phyloP scores from a whole-genome alignment of 2,113 vertebrate species.

The Rhinolophus ferrumequinum region DNA sequence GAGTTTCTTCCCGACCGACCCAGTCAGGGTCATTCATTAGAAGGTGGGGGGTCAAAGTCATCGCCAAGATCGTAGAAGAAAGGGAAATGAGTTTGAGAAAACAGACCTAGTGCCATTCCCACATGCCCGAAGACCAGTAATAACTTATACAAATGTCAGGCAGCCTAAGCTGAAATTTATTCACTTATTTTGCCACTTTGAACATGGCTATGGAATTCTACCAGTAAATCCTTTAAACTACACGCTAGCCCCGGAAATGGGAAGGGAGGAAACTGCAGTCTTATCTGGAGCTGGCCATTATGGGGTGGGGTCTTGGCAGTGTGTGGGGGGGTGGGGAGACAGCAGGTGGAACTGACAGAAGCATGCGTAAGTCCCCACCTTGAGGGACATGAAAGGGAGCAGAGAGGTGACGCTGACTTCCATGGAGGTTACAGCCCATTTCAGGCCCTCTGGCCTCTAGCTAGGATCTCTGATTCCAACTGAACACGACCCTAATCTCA shows the following conservation, averaged over 20 bases:
- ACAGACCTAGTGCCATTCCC: background rate
- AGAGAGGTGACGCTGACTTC: background rate
- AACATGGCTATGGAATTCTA: background rate
- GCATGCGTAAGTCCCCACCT: background rate
- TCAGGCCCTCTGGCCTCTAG: background rate
- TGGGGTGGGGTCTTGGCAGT: background rate
- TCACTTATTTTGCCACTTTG: background rate
- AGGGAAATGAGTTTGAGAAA: background rate
- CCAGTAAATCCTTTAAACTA: background rate
- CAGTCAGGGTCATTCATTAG: background rate
- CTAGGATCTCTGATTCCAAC: background rate
- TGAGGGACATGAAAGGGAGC: background rate
- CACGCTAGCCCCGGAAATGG: rapidly evolving
- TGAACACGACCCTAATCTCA: background rate
- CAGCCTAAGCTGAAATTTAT: background rate
- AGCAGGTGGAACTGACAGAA: background rate
- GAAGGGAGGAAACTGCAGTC: background rate
- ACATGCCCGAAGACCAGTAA: background rate
- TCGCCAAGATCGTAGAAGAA: background rate
- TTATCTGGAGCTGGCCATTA: background rate
- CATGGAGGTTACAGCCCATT: rapidly evolving
- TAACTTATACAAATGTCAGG: background rate
- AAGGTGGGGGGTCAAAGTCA: background rate
- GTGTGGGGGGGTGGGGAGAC: rapidly evolving
- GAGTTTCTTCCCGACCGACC: background rate